phyloP scores from a whole-genome alignment of 2,113 vertebrate species.

The Microcebus griseorufus region DNA sequence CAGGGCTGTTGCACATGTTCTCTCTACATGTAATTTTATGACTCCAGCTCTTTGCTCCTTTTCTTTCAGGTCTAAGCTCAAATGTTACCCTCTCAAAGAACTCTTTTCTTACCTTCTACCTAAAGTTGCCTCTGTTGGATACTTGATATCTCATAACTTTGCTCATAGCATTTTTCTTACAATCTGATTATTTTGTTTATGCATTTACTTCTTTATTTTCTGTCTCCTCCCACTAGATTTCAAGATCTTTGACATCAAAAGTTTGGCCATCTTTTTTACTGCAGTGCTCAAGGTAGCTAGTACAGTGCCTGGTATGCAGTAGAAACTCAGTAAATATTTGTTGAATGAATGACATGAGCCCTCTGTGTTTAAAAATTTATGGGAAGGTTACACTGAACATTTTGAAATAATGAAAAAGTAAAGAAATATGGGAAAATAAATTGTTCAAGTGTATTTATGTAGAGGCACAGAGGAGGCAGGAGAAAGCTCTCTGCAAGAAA shows the following conservation, averaged over 20 bases:
- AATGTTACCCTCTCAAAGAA: background rate
- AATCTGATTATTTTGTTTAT: background rate
- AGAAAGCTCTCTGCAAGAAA: background rate
- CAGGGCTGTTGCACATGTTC: background rate
- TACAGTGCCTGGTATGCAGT: background rate
- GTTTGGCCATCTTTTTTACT: background rate
- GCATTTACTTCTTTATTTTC: background rate
- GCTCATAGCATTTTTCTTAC: background rate
- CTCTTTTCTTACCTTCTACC: background rate
- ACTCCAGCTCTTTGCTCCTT: background rate
- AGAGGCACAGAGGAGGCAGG: background rate
- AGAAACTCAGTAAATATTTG: background rate
- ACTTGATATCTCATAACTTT: background rate
- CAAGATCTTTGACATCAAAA: background rate
- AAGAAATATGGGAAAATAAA: constrained; percentile 2
- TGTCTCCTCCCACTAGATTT: background rate
- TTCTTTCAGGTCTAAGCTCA: background rate
- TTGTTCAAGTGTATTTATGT: background rate
- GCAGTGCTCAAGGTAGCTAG: background rate
- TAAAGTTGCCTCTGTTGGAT: background rate
- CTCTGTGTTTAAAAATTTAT: background rate
- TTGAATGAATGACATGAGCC: background rate
- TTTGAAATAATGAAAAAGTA: background rate
- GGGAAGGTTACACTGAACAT: background rate
- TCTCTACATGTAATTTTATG: background rate